phyloP scores from a whole-genome alignment of 2,888 invertebrate genomes.

The Leucozona laternaria region DNA sequence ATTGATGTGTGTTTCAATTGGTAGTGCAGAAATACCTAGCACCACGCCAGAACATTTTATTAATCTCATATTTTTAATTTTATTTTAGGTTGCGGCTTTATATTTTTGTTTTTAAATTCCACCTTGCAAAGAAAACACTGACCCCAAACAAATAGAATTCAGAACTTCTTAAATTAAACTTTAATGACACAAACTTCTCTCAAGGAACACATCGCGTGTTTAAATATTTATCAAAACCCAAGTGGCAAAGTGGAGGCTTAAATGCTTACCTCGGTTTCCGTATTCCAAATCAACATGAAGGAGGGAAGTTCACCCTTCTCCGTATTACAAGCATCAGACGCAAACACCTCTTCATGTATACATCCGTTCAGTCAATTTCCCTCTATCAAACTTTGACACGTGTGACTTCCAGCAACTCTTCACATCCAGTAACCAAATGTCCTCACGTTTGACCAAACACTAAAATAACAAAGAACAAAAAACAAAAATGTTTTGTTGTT shows the following conservation, averaged over 20 bases:
- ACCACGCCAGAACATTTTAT: too few relatives aligned
- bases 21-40: too few relatives aligned
- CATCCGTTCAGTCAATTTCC: slow-evolving; percentile 47
- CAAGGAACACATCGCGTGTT: not conserved
- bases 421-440: slow-evolving; percentile 54
- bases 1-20: too few relatives aligned
- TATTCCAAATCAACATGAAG: not conserved
- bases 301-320: not conserved
- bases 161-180: not conserved
- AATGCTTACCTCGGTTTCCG: slow-evolving; percentile 1
- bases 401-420: slow-evolving; percentile 42
- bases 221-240: slow-evolving; percentile 4
- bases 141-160: not conserved
- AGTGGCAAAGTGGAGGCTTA: slow-evolving; percentile 8
- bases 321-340: not conserved
- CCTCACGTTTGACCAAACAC: slow-evolving; percentile 63
- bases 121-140: too few relatives aligned
- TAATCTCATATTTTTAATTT: too few relatives aligned
- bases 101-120: too few relatives aligned
- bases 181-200: not conserved
- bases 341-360: not conserved
- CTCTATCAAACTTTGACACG: slow-evolving; percentile 34
- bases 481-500: slow-evolving; percentile 31
- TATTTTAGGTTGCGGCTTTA: too few relatives aligned
- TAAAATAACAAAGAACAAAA: slow-evolving; percentile 33